These are phyloP conservation scores for Caerostris extrusa DNA, from an alignment of 1,140 invertebrate species.

Conservation along the genomic window DNA sequence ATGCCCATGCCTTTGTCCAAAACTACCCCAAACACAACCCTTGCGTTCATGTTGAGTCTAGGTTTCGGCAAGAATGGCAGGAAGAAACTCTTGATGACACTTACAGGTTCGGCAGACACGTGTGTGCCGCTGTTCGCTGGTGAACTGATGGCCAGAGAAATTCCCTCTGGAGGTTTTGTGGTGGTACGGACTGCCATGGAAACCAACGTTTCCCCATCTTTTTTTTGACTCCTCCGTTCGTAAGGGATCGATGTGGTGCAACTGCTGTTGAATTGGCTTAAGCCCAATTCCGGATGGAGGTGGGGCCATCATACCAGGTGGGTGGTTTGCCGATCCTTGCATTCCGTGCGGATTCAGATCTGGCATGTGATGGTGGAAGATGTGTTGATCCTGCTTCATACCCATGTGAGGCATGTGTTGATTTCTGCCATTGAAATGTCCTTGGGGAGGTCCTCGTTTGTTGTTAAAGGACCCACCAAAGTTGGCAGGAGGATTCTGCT, in stretches of 20 bases:
- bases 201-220: slow-evolving; percentile 41
- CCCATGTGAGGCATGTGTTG: slow-evolving; percentile 16
- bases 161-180: slow-evolving; percentile 69
- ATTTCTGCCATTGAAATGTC: slow-evolving; percentile 24
- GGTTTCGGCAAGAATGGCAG: slow-evolving; percentile 79
- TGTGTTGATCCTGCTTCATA: slow-evolving; percentile 39
- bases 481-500: background rate
- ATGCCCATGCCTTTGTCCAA: slow-evolving; percentile 79
- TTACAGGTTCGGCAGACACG: slow-evolving; percentile 67
- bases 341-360: background rate
- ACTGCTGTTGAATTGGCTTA: slow-evolving; percentile 63
- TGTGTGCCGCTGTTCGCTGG: slow-evolving; percentile 48
- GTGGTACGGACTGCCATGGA: background rate
- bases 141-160: slow-evolving; percentile 66
- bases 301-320: slow-evolving; percentile 10
- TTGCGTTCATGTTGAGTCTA: slow-evolving; percentile 79
- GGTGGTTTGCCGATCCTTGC: background rate
- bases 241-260: slow-evolving; percentile 63
- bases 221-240: slow-evolving; percentile 61
- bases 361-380: background rate
- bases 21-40: slow-evolving; percentile 79
- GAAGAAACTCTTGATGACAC: slow-evolving; percentile 78
- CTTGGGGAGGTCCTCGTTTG: slow-evolving; percentile 65
- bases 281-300: slow-evolving; percentile 29
- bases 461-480: background rate